Evolutionary conservation across 2,888 invertebrate genomes (phyloP).

Genomic region (Tenthredo distinguenda): DNA sequence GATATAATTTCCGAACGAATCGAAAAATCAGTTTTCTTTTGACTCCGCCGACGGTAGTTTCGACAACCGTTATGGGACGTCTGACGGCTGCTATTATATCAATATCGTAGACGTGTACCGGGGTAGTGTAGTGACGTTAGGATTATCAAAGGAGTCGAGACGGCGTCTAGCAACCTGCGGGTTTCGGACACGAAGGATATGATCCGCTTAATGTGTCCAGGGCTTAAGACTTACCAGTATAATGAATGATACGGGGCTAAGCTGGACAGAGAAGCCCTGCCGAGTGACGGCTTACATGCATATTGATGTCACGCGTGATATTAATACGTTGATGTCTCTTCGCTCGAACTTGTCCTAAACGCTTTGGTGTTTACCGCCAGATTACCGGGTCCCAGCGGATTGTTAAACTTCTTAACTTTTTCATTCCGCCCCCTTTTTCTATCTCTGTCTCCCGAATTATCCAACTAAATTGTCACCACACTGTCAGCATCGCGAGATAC

Average conservation of each 20-base stretch:
- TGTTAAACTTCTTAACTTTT: neutral
- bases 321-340: constrained; percentile 53
- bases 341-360: constrained; percentile 31
- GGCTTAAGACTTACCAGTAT: constrained; percentile 73
- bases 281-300: constrained; percentile 70
- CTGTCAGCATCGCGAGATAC: constrained; percentile 21
- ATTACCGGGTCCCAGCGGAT: constrained; percentile 8
- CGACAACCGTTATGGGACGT: neutral
- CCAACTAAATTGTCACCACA: constrained; percentile 40
- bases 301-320: constrained; percentile 66
- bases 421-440: neutral
- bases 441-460: neutral
- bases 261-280: constrained; percentile 72
- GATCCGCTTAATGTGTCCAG: constrained; percentile 75
- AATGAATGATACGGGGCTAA: constrained; percentile 75
- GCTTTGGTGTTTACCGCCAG: constrained; percentile 49
- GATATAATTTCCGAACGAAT: neutral
- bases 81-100: constrained; percentile 35
- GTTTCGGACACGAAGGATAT: constrained; percentile 71
- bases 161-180: constrained; percentile 60
- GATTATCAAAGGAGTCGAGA: constrained; percentile 49
- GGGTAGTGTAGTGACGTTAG: constrained; percentile 6
- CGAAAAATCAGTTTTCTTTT: neutral
- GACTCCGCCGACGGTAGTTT: constrained; percentile 13
- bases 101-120: neutral